Percentiles rank a stretch among this genome's conserved stretches.
Conservation (phyloP, 2,888 invertebrate species). For the Standfussiana lucernea region DNA sequence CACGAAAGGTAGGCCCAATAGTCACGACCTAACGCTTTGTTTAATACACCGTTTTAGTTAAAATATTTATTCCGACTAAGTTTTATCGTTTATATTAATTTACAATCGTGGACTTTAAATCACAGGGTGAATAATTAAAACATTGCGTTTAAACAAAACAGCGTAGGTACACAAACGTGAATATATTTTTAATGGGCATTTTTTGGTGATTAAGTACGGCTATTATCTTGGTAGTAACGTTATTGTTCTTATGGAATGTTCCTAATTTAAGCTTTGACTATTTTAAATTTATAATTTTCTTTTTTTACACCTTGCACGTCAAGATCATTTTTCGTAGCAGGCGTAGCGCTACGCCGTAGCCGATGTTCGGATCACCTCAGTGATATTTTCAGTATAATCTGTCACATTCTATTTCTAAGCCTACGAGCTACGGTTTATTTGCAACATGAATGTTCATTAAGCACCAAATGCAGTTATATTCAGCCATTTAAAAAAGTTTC, state of each 20-base stretch:
- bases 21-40: neutral
- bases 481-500: neutral
- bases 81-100: conserved; percentile 7
- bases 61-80: conserved; percentile 4
- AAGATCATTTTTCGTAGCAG: conserved; percentile 17
- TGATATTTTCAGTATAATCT: neutral
- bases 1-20: neutral
- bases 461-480: neutral
- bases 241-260: conserved; percentile 29
- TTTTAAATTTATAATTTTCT: neutral
- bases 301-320: neutral
- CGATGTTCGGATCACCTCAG: neutral
- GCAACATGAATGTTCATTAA: neutral
- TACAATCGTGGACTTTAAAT: conserved; percentile 6
- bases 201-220: conserved; percentile 51
- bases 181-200: conserved; percentile 35
- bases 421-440: neutral
- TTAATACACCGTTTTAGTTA: neutral
- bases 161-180: conserved; percentile 16
- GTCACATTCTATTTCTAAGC: neutral
- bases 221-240: conserved; percentile 29
- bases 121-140: neutral
- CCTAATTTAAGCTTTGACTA: neutral
- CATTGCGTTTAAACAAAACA: conserved; percentile 17
- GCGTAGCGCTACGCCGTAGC: conserved; percentile 47